Percentiles rank a stretch among this genome's conserved stretches.
phyloP scores from a whole-genome alignment of 2,797 vertebrate genomes.

The Melanogrammus aeglefinus region DNA sequence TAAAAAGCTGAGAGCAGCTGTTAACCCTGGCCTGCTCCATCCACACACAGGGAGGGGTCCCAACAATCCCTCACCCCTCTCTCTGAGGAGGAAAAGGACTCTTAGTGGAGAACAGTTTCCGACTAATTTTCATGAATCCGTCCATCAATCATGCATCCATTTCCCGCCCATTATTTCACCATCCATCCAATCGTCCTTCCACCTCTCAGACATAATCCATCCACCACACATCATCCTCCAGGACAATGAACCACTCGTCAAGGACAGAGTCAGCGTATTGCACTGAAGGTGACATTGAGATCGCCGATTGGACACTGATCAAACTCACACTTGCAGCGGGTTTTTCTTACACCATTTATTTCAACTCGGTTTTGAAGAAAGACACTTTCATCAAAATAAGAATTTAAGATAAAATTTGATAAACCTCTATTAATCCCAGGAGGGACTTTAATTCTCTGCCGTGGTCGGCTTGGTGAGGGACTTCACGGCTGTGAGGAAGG shows the following conservation, averaged over 20 bases:
- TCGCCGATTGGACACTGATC: neutral
- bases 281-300: neutral
- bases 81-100: neutral
- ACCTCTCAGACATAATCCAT: neutral
- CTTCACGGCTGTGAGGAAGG: conserved; percentile 43
- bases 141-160: neutral
- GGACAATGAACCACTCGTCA: neutral
- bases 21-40: neutral
- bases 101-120: neutral
- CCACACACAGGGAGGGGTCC: no score
- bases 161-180: no score
- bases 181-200: neutral
- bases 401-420: neutral
- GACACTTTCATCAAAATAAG: neutral
- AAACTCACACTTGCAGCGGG: neutral
- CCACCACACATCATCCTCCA: neutral
- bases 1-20: neutral
- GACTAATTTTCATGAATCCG: neutral
- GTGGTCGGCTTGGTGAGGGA: conserved; percentile 36
- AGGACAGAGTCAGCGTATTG: neutral
- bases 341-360: neutral
- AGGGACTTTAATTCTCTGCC: conserved; percentile 14
- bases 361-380: neutral
- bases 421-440: no score
- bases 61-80: neutral